Percentiles rank a stretch among this genome's conserved stretches.
Evolutionary conservation across 2,888 invertebrate genomes (phyloP).

Genomic region (Macrophya alboannulata): DNA sequence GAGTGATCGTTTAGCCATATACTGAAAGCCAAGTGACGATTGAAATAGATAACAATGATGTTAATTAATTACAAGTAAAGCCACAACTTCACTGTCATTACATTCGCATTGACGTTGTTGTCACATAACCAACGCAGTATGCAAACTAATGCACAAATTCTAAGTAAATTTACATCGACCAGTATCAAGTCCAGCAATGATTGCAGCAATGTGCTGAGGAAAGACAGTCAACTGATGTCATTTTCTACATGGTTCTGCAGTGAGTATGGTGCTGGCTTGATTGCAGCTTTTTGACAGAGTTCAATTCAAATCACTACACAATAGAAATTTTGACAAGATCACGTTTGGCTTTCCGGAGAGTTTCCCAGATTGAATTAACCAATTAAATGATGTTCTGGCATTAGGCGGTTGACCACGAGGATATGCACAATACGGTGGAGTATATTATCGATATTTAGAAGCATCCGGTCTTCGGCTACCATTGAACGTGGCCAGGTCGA

Average conservation of each 20-base stretch:
- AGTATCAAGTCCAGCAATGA: not conserved
- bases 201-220: not conserved
- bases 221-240: not conserved
- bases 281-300: not conserved
- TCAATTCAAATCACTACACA: not conserved
- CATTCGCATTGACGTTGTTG: not conserved
- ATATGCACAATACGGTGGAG: not conserved
- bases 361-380: not conserved
- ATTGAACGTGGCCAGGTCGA: slow-evolving; percentile 7
- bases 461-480: slow-evolving; percentile 29
- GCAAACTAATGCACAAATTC: not conserved
- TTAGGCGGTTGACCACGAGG: not conserved
- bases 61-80: not conserved
- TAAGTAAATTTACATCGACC: not conserved
- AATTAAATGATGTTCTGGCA: not conserved
- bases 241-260: not conserved
- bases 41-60: not conserved
- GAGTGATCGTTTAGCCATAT: too few species aligned
- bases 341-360: not conserved
- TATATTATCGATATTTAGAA: slow-evolving; percentile 19
- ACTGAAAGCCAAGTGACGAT: too few species aligned
- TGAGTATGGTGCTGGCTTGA: not conserved
- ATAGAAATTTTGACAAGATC: not conserved
- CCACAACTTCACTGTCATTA: not conserved
- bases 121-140: not conserved